Conservation (phyloP, 1,140 invertebrate species). For the Drosophila sucinea region DNA sequence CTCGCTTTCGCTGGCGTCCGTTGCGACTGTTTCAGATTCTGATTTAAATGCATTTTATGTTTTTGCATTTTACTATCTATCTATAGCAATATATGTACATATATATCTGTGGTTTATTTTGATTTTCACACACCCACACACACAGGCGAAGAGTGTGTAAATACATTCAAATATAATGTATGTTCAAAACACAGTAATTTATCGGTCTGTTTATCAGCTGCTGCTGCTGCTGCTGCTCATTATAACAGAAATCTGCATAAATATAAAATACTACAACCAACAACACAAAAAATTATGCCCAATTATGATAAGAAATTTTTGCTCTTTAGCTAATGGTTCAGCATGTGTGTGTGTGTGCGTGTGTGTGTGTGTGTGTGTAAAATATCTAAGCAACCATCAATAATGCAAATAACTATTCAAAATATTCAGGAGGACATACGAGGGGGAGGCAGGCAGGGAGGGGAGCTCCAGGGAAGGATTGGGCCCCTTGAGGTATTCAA, state of each 20-base stretch:
- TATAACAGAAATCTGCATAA: constrained; percentile 67
- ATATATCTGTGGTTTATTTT: too few species aligned
- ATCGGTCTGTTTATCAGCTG: constrained; percentile 72
- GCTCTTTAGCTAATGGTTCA: neutral
- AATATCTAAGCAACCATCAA: constrained; percentile 5
- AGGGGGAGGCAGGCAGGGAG: too few species aligned
- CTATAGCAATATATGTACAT: too few species aligned
- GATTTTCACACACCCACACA: neutral
- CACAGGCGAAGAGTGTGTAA: too few species aligned
- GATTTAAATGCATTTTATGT: constrained; percentile 10
- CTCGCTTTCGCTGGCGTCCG: neutral
- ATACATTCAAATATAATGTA: constrained; percentile 53
- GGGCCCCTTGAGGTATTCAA: too few species aligned
- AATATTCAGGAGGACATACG: neutral
- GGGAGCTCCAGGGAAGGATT: too few species aligned
- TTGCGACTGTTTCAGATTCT: neutral
- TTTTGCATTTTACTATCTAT: too few species aligned
- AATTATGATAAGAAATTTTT: constrained; percentile 18
- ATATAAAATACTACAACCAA: constrained; percentile 40
- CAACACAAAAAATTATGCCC: constrained; percentile 4
- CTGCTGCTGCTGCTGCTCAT: constrained; percentile 61
- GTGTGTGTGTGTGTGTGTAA: constrained; percentile 23
- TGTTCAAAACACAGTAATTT: constrained; percentile 71
- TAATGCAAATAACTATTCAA: constrained; percentile 9
- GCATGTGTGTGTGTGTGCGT: neutral